phyloP scores from a whole-genome alignment of 2,113 vertebrate species.

The Saccopteryx leptura region DNA sequence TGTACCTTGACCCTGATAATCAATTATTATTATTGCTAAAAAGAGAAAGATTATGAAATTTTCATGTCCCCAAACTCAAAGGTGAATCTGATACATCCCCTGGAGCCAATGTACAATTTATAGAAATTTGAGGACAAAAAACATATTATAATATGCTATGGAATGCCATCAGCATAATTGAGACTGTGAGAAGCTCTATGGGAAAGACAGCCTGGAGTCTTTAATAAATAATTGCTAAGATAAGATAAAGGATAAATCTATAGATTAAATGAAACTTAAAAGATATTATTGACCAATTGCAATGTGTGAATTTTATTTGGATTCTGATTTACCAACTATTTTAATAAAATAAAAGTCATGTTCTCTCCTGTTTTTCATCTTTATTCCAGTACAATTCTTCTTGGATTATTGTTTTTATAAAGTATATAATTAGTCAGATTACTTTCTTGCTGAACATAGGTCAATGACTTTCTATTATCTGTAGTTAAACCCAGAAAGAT shows the following conservation, averaged over 20 bases:
- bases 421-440: neutral
- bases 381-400: neutral
- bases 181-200: neutral
- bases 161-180: neutral
- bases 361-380: neutral
- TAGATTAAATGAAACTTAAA: slow-evolving; percentile 8
- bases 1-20: neutral
- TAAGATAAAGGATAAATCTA: neutral
- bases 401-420: slow-evolving; percentile 15
- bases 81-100: neutral
- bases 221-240: neutral
- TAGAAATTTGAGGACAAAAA: neutral
- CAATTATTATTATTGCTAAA: neutral
- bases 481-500: neutral
- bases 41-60: neutral
- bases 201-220: neutral
- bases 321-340: neutral
- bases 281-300: neutral
- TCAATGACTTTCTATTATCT: neutral
- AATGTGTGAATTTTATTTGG: neutral
- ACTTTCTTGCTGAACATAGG: neutral
- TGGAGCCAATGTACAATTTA: neutral
- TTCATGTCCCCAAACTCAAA: neutral
- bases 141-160: neutral
- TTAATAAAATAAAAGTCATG: neutral